phyloP scores from a whole-genome alignment of 37 sponge, comb jelly and placozoan genomes.

The Diacarnus erythraeanus region DNA sequence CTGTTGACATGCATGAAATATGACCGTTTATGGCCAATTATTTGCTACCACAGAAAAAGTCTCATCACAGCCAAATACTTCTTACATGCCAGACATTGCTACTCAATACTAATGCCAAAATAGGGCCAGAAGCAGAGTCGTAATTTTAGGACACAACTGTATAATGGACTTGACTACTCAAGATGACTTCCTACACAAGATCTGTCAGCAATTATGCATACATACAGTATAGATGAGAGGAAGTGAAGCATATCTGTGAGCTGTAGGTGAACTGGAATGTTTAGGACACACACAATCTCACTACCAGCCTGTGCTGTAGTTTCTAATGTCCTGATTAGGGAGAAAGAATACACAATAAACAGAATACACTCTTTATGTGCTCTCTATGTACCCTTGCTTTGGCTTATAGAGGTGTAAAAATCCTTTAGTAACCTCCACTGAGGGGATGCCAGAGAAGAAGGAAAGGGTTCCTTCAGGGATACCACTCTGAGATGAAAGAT shows the following conservation, averaged over 20 bases:
- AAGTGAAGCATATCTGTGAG: slow-evolving; percentile 73
- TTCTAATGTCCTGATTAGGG: not conserved
- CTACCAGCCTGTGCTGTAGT: not conserved
- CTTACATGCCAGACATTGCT: no score
- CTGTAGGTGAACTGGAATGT: slow-evolving; percentile 62
- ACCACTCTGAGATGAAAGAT: no score
- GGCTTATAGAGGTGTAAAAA: slow-evolving; percentile 79
- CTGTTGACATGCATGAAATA: no score
- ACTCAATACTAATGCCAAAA: no score
- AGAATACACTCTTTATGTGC: no score
- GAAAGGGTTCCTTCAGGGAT: slow-evolving; percentile 35
- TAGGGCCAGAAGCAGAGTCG: no score
- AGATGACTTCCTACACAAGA: not conserved
- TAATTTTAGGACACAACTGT: no score
- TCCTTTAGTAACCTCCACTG: slow-evolving; percentile 69
- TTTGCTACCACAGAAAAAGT: no score
- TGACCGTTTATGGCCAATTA: no score
- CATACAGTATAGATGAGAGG: slow-evolving; percentile 73
- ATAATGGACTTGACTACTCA: no score
- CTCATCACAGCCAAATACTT: no score
- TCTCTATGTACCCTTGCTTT: slow-evolving; percentile 10
- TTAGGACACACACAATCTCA: slow-evolving; percentile 53
- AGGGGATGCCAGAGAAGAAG: slow-evolving; percentile 86
- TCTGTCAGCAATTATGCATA: not conserved
- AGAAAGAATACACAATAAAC: no score